Conservation (phyloP, 2,113 vertebrate genomes). For the Sus scrofa region DNA sequence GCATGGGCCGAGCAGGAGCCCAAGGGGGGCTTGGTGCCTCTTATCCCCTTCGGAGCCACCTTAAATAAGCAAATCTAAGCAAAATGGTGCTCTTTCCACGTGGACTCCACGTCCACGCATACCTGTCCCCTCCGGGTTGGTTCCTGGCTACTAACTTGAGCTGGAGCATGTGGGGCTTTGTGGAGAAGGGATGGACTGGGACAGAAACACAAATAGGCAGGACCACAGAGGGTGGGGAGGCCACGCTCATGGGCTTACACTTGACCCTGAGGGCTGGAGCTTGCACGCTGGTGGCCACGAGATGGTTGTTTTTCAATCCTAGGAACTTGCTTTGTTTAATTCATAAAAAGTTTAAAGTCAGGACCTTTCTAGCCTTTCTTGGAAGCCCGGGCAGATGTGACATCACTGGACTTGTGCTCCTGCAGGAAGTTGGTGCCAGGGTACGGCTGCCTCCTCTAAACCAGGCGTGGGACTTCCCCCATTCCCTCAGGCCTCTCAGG, state of each 20-base stretch:
- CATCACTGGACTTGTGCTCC: background rate
- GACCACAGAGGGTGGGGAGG: background rate
- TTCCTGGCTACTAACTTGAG: background rate
- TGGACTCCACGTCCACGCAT: background rate
- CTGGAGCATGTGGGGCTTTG: background rate
- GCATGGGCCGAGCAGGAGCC: background rate
- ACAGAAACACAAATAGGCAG: background rate
- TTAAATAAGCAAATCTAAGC: too few species aligned
- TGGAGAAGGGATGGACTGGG: background rate
- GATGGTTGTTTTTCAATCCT: background rate
- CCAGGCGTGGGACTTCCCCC: accelerated
- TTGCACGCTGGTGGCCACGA: background rate
- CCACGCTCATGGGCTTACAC: background rate
- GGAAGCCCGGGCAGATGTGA: background rate
- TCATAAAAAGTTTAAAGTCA: background rate
- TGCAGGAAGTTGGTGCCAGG: background rate
- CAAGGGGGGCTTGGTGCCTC: background rate
- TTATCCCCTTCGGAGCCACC: background rate
- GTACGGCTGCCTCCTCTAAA: background rate
- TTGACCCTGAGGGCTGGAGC: background rate
- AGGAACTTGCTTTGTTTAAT: background rate
- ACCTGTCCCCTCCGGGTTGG: background rate
- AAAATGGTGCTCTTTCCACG: background rate
- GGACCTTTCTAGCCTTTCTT: background rate
- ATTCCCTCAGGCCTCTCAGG: background rate